Percentiles rank a stretch among this genome's conserved stretches.
Evolutionary conservation across 2,797 vertebrate genomes (phyloP).

Genomic region (Triplophysa yarkandensis): DNA sequence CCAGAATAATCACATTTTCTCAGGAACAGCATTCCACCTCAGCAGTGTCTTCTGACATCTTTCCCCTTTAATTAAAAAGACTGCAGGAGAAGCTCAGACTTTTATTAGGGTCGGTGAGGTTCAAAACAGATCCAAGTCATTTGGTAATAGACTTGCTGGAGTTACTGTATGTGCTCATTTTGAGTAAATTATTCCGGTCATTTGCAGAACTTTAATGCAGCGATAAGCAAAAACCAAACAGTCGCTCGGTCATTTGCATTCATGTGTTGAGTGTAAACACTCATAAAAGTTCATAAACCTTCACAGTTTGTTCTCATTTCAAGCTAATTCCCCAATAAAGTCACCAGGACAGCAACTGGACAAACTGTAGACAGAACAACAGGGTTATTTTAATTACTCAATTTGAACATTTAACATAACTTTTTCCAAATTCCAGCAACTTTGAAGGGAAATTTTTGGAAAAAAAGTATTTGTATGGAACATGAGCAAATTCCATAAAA

Average conservation of each 20-base stretch:
- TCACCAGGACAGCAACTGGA: neutral
- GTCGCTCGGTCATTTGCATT: neutral
- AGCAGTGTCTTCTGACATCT: neutral
- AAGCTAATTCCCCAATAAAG: too few relatives aligned
- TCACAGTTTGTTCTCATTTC: neutral
- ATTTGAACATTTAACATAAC: too few relatives aligned
- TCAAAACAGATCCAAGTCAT: constrained; percentile 4
- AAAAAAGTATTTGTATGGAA: too few relatives aligned
- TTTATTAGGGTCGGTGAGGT: constrained; percentile 10
- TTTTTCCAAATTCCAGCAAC: too few relatives aligned
- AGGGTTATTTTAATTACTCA: too few relatives aligned
- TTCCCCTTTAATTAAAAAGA: constrained; percentile 20
- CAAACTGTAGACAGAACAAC: constrained; percentile 15
- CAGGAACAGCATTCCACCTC: neutral
- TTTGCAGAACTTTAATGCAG: neutral
- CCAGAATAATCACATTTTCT: neutral
- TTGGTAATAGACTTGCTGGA: constrained; percentile 2
- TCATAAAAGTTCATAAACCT: neutral
- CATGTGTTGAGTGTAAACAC: neutral
- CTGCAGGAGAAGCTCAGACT: neutral
- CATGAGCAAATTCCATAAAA: too few relatives aligned
- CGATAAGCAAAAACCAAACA: constrained; percentile 6
- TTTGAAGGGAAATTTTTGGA: too few relatives aligned
- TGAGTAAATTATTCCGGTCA: neutral
- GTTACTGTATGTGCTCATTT: neutral